A percentile compares a stretch with the other conserved stretches of the same genome.
Conservation (phyloP, 2,888 invertebrate genomes). For the Tiliacea aurago region DNA sequence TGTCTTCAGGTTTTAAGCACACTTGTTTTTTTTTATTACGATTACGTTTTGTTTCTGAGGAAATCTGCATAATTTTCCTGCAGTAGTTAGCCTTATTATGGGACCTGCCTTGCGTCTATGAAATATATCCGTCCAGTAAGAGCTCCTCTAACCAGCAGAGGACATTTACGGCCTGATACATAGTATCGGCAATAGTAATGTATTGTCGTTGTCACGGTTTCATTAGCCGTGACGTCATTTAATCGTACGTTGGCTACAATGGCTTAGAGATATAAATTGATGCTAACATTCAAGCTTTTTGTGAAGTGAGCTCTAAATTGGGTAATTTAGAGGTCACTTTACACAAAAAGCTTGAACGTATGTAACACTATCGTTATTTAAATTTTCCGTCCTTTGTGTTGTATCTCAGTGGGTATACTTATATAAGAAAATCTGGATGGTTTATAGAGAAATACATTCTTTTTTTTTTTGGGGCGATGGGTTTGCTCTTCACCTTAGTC, state of each 20-base stretch:
- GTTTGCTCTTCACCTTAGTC: no score
- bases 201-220: conserved; percentile 30
- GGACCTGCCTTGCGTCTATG: neutral
- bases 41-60: neutral
- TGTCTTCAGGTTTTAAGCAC: no score
- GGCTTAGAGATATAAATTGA: conserved; percentile 11
- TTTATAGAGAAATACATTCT: neutral
- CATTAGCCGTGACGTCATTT: conserved; percentile 33
- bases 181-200: conserved; percentile 14
- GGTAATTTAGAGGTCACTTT: no score
- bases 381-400: neutral
- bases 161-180: conserved; percentile 10
- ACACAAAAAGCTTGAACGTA: no score
- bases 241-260: conserved; percentile 9
- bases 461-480: neutral
- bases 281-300: neutral
- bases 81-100: neutral
- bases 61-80: neutral
- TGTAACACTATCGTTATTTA: neutral
- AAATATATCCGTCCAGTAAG: neutral
- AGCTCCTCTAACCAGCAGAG: neutral
- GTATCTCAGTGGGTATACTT: neutral
- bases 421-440: neutral
- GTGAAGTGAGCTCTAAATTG: neutral
- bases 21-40: no score